A percentile compares a stretch with the other conserved stretches of the same genome.
phyloP scores from a whole-genome alignment of 2,797 vertebrate genomes.

The Chloroceryle amazona region DNA sequence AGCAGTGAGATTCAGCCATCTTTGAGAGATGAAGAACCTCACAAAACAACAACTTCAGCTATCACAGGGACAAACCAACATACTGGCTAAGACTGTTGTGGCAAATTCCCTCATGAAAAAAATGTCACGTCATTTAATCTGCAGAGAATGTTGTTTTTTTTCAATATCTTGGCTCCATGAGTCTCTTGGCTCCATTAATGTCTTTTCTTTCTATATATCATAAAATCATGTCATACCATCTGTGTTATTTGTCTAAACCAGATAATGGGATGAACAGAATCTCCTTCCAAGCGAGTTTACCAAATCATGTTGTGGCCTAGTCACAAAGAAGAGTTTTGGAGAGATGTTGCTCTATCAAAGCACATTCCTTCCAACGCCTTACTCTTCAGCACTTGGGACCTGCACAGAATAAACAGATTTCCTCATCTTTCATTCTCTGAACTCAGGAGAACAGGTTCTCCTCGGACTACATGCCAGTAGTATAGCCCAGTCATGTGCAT shows the following conservation, averaged over 20 bases:
- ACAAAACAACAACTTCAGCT: background rate
- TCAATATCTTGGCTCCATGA: background rate
- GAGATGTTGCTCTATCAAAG: background rate
- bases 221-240: background rate
- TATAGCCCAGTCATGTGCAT: too few relatives aligned
- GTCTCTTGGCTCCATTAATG: background rate
- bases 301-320: background rate
- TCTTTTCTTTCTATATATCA: background rate
- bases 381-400: background rate
- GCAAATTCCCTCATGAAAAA: background rate
- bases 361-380: background rate
- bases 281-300: background rate
- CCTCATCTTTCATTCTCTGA: background rate
- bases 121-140: background rate
- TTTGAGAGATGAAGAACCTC: background rate
- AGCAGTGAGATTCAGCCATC: background rate
- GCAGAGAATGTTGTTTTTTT: background rate
- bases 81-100: background rate
- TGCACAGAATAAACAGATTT: background rate
- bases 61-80: background rate
- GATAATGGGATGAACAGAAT: background rate
- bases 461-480: background rate
- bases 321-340: background rate
- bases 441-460: background rate
- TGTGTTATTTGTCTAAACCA: background rate